Conservation (phyloP, 1,140 invertebrate genomes). For the Polypedilum pembai region DNA sequence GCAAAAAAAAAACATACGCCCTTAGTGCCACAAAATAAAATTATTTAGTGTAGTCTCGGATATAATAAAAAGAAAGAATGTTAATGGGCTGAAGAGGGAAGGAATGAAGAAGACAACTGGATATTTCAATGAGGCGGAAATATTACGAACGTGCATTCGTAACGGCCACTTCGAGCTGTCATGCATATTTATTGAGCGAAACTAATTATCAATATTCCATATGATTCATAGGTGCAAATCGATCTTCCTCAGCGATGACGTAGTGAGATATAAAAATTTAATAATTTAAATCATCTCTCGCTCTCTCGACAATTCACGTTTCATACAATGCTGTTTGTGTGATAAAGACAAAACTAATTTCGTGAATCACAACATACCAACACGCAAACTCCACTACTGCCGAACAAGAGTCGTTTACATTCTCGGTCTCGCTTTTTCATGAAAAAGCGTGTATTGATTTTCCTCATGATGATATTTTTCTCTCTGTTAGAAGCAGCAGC, state of each 20-base stretch:
- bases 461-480: conserved; percentile 7
- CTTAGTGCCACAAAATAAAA: too few relatives aligned
- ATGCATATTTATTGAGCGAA: too few relatives aligned
- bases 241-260: neutral
- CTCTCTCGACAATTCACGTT: neutral
- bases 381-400: conserved; percentile 15
- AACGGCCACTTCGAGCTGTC: too few relatives aligned
- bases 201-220: too few relatives aligned
- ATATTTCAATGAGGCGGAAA: too few relatives aligned
- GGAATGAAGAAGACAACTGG: too few relatives aligned
- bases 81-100: too few relatives aligned
- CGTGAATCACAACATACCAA: neutral
- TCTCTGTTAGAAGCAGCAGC: neutral
- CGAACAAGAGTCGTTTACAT: neutral
- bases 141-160: too few relatives aligned
- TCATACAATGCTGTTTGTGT: conserved; percentile 10
- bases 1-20: too few relatives aligned
- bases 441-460: conserved; percentile 15
- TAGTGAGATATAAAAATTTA: neutral
- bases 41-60: too few relatives aligned
- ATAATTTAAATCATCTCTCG: neutral
- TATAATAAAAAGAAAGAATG: too few relatives aligned
- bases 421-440: conserved; percentile 1
- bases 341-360: conserved; percentile 26
- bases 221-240: neutral